These are phyloP conservation scores for Zhengitettix transpicula DNA, from an alignment of 2,888 invertebrate species.

Conservation along the genomic window DNA sequence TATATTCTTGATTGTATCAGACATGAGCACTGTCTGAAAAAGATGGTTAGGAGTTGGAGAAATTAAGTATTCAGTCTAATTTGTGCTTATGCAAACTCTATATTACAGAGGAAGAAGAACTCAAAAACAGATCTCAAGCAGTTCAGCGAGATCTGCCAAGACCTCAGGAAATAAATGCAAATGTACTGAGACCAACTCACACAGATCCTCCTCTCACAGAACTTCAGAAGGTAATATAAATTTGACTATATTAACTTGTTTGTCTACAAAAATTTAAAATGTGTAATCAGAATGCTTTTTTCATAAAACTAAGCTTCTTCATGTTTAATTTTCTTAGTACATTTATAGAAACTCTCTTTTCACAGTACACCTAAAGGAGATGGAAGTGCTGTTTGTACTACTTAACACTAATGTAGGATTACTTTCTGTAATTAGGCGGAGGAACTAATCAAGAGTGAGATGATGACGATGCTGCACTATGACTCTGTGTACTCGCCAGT, in stretches of 20 bases:
- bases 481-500: constrained; percentile 70
- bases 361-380: no score
- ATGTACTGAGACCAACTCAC: constrained; percentile 58
- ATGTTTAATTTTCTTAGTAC: no score
- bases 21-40: no score
- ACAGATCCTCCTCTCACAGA: constrained; percentile 65
- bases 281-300: no score
- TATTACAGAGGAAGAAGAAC: constrained; percentile 38
- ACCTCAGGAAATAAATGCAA: constrained; percentile 70
- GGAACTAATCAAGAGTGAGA: constrained; percentile 89
- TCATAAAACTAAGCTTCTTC: no score
- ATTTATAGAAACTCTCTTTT: no score
- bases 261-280: no score
- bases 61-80: no score
- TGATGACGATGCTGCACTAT: constrained; percentile 87
- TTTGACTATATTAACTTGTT: no score
- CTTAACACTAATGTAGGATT: not conserved
- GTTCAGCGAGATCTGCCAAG: constrained; percentile 75
- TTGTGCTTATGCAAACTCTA: no score
- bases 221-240: constrained; percentile 47
- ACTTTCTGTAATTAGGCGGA: constrained; percentile 47
- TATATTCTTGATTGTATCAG: no score
- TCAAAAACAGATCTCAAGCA: constrained; percentile 64
- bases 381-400: not conserved
- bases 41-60: no score